Evolutionary conservation across 2,113 vertebrate species (phyloP).

Genomic region (pig (Sus scrofa)): DNA sequence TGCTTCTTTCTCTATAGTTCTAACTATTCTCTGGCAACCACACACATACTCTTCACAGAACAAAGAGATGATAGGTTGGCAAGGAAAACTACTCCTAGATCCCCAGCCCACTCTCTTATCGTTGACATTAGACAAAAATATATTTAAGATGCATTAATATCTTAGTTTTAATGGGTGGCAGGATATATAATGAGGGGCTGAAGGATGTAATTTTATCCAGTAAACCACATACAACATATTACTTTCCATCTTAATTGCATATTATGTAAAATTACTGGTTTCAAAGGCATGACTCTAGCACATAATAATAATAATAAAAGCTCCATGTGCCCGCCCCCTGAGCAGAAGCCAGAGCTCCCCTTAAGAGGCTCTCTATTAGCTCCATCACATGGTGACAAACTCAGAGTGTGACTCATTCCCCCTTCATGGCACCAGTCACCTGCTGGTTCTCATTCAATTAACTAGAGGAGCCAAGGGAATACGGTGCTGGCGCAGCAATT

Average conservation of each 20-base stretch:
- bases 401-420: conserved; percentile 71
- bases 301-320: not conserved
- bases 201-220: not conserved
- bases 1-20: not conserved
- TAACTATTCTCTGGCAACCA: not conserved
- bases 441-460: conserved; percentile 88
- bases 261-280: not conserved
- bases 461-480: conserved; percentile 83
- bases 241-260: not conserved
- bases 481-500: conserved; percentile 76
- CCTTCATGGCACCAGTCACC: conserved; percentile 80
- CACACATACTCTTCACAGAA: not conserved
- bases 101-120: not conserved
- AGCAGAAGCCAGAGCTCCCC: not conserved
- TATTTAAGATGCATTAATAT: not conserved
- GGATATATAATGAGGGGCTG: not conserved
- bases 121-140: not conserved
- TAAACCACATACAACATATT: not conserved
- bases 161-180: not conserved
- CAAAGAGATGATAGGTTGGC: not conserved
- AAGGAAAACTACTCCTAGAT: not conserved
- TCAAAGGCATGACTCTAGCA: not conserved
- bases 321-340: not conserved
- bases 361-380: conserved; percentile 3
- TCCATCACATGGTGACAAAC: conserved; percentile 68